A percentile compares a stretch with the other conserved stretches of the same genome.
phyloP scores from a whole-genome alignment of 2,797 vertebrate genomes.

The Lerista edwardsae region DNA sequence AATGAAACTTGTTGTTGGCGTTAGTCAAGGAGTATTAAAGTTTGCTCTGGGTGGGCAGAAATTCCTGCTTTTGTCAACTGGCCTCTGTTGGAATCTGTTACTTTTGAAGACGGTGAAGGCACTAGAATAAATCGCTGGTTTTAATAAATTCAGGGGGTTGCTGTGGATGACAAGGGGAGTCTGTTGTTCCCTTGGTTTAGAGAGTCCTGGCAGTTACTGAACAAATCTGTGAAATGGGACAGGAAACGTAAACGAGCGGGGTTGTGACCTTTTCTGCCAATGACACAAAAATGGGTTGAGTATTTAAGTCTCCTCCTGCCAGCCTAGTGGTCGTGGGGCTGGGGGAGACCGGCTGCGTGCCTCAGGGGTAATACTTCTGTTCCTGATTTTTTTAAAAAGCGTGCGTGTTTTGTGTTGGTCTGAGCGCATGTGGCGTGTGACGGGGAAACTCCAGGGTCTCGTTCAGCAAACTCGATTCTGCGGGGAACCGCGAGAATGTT shows the following conservation, averaged over 20 bases:
- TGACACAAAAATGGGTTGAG: too few relatives aligned
- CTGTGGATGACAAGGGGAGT: not conserved
- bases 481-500: too few relatives aligned
- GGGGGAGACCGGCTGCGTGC: too few relatives aligned
- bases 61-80: rapidly evolving
- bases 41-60: not conserved
- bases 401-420: not conserved
- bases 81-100: not conserved
- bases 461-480: not conserved
- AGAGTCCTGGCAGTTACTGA: not conserved
- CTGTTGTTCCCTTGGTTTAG: not conserved
- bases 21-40: not conserved
- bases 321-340: not conserved
- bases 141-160: too few relatives aligned
- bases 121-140: not conserved
- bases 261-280: not conserved
- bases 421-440: not conserved
- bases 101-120: not conserved
- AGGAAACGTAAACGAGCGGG: not conserved
- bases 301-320: too few relatives aligned
- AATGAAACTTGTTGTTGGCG: not conserved
- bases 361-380: not conserved
- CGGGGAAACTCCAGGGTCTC: rapidly evolving
- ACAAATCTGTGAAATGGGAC: not conserved
- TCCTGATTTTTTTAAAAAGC: too few relatives aligned